Evolutionary conservation across 2,888 invertebrate genomes (phyloP).

Genomic region (Silvanus unidentatus): DNA sequence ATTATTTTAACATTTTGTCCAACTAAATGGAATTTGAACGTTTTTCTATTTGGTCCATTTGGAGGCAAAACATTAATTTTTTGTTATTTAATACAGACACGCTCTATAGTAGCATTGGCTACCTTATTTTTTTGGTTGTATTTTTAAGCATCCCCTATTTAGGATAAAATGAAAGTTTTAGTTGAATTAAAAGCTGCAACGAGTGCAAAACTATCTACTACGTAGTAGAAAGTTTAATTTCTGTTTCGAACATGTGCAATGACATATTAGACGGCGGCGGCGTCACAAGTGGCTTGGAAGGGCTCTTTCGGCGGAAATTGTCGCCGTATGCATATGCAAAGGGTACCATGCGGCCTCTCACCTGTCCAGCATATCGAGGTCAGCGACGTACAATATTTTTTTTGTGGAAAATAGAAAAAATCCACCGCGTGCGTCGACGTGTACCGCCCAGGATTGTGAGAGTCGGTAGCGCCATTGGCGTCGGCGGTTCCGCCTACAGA

Average conservation of each 20-base stretch:
- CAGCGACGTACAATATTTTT: slow-evolving; percentile 25
- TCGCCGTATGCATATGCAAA: no score
- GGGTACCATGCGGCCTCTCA: slow-evolving; percentile 19
- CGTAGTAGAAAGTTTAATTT: slow-evolving; percentile 16
- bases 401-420: slow-evolving; percentile 22
- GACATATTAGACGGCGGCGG: slow-evolving; percentile 18
- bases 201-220: slow-evolving; percentile 17
- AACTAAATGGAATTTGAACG: no score
- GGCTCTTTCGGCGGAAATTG: no score
- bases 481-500: slow-evolving; percentile 42
- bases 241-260: slow-evolving; percentile 24
- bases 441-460: slow-evolving; percentile 38
- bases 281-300: neutral
- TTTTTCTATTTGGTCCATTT: no score
- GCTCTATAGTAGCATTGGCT: no score
- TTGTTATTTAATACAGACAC: no score
- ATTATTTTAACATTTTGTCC: slow-evolving; percentile 15
- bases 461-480: slow-evolving; percentile 42
- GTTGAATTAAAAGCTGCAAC: slow-evolving; percentile 18
- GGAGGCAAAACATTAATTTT: no score
- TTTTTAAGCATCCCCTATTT: slow-evolving; percentile 17
- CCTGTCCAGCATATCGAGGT: slow-evolving; percentile 31
- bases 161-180: slow-evolving; percentile 20
- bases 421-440: slow-evolving; percentile 38
- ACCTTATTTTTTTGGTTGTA: no score